phyloP scores from a whole-genome alignment of 2,113 vertebrate genomes.

The Melanostigma gelatinosum region DNA sequence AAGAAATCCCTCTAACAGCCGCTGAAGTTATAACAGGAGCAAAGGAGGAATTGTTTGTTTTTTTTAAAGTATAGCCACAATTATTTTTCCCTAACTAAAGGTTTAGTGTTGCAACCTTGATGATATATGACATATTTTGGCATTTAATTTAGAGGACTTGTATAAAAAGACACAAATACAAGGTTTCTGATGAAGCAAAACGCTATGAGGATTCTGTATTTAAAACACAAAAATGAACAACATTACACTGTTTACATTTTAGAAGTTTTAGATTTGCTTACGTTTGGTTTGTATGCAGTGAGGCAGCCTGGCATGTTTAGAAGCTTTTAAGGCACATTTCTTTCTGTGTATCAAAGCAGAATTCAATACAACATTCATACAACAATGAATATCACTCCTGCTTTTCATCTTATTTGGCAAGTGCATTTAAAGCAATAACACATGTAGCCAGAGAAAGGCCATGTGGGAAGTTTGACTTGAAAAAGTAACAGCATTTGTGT shows the following conservation, averaged over 20 bases:
- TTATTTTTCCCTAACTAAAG: neutral
- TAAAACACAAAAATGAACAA: neutral
- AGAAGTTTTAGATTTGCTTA: neutral
- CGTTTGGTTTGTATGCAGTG: slow-evolving; percentile 11
- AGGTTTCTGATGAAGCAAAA: neutral
- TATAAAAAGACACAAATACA: neutral
- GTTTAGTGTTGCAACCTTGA: neutral
- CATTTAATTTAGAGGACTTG: neutral
- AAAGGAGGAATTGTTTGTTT: neutral
- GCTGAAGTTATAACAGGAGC: neutral
- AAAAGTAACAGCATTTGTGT: slow-evolving; percentile 22
- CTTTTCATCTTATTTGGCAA: slow-evolving; percentile 24
- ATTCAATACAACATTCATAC: slow-evolving; percentile 7
- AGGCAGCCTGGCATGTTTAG: slow-evolving; percentile 16
- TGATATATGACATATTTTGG: neutral
- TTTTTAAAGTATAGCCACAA: neutral
- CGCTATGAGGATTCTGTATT: neutral
- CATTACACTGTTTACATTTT: neutral
- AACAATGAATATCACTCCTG: slow-evolving; percentile 18
- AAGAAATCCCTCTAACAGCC: neutral
- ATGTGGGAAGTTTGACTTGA: slow-evolving; percentile 1
- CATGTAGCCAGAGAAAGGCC: neutral
- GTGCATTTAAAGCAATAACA: slow-evolving; percentile 9
- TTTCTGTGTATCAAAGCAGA: slow-evolving; percentile 10
- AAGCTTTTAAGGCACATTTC: slow-evolving; percentile 13